Percentiles rank a stretch among this genome's conserved stretches.
These are phyloP conservation scores for Aythya baeri DNA, from an alignment of 2,113 vertebrate species.

Conservation along the genomic window DNA sequence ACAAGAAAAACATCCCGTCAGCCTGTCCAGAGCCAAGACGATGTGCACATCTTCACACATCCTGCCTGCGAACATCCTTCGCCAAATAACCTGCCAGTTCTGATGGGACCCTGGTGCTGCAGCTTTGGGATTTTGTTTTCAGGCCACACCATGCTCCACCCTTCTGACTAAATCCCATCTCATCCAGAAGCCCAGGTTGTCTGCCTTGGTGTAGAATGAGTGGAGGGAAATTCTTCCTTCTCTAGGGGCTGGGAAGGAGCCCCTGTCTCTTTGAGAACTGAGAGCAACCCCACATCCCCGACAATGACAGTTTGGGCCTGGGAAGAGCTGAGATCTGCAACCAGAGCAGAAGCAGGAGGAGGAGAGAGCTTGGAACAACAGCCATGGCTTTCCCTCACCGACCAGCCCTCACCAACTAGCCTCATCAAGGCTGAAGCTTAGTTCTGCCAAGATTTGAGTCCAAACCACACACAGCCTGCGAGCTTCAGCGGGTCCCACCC, in stretches of 20 bases:
- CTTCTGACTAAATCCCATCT: neutral
- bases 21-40: neutral
- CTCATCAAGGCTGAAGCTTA: neutral
- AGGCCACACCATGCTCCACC: neutral
- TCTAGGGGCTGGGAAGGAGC: neutral
- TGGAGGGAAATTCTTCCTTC: neutral
- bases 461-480: conserved; percentile 37
- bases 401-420: neutral
- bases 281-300: neutral
- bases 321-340: neutral
- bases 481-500: conserved; percentile 18
- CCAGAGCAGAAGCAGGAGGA: neutral
- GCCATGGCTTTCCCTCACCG: neutral
- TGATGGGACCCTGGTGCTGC: neutral
- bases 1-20: conserved; percentile 31
- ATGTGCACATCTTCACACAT: neutral
- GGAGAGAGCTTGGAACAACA: neutral
- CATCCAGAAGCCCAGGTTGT: neutral
- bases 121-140: neutral
- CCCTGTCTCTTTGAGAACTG: neutral
- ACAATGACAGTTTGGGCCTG: neutral
- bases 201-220: neutral
- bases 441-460: conserved; percentile 17
- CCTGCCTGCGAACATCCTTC: neutral
- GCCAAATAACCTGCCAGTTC: neutral